Conservation (phyloP, 1,140 invertebrate genomes). For the Uloborus diversus region DNA sequence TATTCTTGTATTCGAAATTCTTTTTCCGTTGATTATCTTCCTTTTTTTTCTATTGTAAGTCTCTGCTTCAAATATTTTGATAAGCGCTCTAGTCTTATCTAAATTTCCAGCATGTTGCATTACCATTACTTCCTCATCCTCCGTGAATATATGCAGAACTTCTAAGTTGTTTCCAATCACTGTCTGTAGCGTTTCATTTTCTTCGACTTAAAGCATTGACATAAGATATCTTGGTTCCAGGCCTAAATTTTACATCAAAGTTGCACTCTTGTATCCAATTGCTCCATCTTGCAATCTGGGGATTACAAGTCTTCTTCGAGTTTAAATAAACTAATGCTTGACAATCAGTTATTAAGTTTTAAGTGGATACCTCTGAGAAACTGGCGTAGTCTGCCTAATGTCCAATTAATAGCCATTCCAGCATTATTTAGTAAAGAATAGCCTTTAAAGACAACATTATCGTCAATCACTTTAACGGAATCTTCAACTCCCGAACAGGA, state of each 20-base stretch:
- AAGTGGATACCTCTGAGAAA: constrained; percentile 22
- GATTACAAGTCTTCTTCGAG: not conserved
- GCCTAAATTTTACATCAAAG: constrained; percentile 1
- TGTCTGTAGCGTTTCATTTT: not conserved
- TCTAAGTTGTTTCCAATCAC: not conserved
- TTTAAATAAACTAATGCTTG: not conserved
- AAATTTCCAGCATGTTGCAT: not conserved
- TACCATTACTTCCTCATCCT: not conserved
- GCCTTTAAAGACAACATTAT: not conserved
- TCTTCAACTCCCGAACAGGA: no score
- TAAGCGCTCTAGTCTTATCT: not conserved
- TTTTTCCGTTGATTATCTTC: not conserved
- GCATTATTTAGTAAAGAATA: no score
- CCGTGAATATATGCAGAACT: not conserved
- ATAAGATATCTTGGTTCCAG: not conserved
- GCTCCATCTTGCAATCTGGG: constrained; percentile 4
- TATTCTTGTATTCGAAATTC: not conserved
- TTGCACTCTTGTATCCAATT: constrained; percentile 12
- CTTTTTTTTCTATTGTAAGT: not conserved
- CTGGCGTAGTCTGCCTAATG: not conserved
- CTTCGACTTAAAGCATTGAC: not conserved
- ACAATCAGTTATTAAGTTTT: constrained; percentile 32
- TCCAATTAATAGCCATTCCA: constrained; percentile 5
- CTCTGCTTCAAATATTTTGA: not conserved
- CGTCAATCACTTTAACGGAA: no score